Evolutionary conservation across 2,888 invertebrate genomes (phyloP).

Genomic region (Brassicogethes aeneus): DNA sequence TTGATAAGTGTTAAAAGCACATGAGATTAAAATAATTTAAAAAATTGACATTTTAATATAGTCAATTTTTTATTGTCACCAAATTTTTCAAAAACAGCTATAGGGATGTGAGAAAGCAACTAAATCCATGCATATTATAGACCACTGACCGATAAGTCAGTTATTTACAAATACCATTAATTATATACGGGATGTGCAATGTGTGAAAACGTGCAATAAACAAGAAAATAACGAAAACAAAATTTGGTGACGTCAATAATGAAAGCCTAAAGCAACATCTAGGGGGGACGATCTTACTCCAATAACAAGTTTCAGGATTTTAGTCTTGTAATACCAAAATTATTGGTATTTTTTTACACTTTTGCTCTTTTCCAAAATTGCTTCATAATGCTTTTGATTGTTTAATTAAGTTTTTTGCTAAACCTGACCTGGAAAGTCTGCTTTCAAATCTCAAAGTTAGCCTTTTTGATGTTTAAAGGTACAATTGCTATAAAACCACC

Average conservation of each 20-base stretch:
- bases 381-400: too few relatives aligned
- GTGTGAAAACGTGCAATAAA: slow-evolving; percentile 11
- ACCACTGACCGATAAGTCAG: neutral
- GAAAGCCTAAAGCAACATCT: slow-evolving; percentile 22
- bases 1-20: neutral
- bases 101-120: neutral
- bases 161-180: neutral
- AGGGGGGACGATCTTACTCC: too few relatives aligned
- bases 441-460: too few relatives aligned
- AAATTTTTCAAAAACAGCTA: neutral
- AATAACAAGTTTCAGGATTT: too few relatives aligned
- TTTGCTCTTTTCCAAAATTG: too few relatives aligned
- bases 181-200: slow-evolving; percentile 6
- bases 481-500: too few relatives aligned
- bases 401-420: too few relatives aligned
- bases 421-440: too few relatives aligned
- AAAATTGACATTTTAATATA: neutral
- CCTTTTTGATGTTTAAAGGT: too few relatives aligned
- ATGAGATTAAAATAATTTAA: neutral
- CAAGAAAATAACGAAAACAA: slow-evolving; percentile 2
- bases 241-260: slow-evolving; percentile 19
- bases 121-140: neutral
- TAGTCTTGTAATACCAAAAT: too few relatives aligned
- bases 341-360: too few relatives aligned
- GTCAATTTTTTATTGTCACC: neutral